Evolutionary conservation across 2,797 vertebrate genomes (phyloP), one percentile per base, ranked within the genome.

Genomic region (Lithobates sylvaticus): DNA sequence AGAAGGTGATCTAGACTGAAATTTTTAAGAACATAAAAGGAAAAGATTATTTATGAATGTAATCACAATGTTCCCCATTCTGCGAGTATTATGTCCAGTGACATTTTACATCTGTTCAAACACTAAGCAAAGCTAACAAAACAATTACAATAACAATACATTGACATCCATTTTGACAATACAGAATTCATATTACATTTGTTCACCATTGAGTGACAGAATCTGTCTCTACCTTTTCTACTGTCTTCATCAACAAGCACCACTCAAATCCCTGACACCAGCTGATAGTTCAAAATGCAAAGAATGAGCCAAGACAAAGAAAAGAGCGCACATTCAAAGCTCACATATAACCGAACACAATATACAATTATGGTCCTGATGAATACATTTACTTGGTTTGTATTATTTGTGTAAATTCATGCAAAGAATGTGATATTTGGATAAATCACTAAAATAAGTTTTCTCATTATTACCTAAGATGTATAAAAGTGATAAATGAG

Each of bases 21-120:
- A 54, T 54, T 61, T 21, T 61, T 23, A 23, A 18, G 21, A 61
- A 61, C 54, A 61, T 23, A 5, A 23, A 61, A 23, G 5, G 54
- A 61, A 9, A 61, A 9, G 21, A 61, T 61, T 61, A 61, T 61
- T 61, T 21, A 23, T n/a, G 21, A 61, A 61, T 61, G 54, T 61
- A 23, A 61, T 61, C 54, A 9, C 54, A 61, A 61, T 23, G 54
- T 61, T 61, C 50, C n/a, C 34, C 32, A 72, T 44, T 42, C 4
- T 67, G 10, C 4, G 27, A 10, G 65, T 67, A 67, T 81, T 71
- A 36, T 26, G 78, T 29, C 42, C 78, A 18, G 58, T 23, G 10
- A 75, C 39, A 83, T 42, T 39, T 34, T 82, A 74, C 70, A 82
- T 82, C 80, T 82, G 80, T 65, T 74, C 80, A 65, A 64, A 82